Conservation (phyloP, 2,888 invertebrate genomes). For the Tetragnatha montana region DNA sequence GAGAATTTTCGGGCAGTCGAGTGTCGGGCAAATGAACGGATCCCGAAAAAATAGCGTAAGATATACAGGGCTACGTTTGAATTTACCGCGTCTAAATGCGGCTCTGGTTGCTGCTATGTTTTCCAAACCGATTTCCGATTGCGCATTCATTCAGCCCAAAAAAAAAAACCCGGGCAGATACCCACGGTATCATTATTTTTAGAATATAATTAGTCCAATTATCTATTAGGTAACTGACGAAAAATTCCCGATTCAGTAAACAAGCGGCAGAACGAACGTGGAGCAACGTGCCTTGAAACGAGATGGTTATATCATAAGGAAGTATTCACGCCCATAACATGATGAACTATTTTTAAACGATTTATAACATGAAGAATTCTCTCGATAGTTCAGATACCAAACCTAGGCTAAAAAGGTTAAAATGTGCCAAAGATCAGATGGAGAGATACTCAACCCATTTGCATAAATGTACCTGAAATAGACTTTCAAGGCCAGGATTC, state of each 20-base stretch:
- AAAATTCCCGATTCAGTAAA: not conserved
- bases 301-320: not conserved
- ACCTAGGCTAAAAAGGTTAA: not conserved
- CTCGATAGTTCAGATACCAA: not conserved
- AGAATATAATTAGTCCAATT: not conserved
- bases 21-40: too few relatives aligned
- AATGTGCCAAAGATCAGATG: not conserved
- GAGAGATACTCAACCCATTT: not conserved
- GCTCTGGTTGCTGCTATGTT: too few relatives aligned
- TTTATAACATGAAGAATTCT: not conserved
- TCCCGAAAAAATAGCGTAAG: too few relatives aligned
- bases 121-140: too few relatives aligned
- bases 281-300: not conserved
- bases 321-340: not conserved
- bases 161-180: not conserved
- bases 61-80: too few relatives aligned
- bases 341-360: not conserved
- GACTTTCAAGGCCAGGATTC: not conserved
- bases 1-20: too few relatives aligned
- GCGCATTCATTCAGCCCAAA: too few relatives aligned
- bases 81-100: too few relatives aligned
- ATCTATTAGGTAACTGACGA: not conserved
- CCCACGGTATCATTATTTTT: not conserved
- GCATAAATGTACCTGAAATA: not conserved
- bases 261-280: not conserved